Evolutionary conservation across 2,113 vertebrate genomes (phyloP).

Genomic region (Oncorhynchus kisutch): DNA sequence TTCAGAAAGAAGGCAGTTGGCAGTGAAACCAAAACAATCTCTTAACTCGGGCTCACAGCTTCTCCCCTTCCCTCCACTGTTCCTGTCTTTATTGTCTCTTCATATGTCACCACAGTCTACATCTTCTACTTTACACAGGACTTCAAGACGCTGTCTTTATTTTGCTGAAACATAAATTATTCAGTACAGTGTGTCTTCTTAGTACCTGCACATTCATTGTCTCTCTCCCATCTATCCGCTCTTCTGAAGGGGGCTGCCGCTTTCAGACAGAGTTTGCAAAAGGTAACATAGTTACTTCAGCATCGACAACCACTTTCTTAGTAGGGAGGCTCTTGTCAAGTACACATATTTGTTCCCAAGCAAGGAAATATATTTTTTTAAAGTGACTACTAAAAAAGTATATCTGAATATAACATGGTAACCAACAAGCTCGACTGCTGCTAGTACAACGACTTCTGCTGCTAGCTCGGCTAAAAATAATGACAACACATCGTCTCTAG

Average conservation of each 20-base stretch:
- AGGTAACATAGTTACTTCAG: constrained; percentile 79
- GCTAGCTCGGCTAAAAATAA: constrained; percentile 69
- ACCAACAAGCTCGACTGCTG: constrained; percentile 70
- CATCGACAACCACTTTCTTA: constrained; percentile 80
- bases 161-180: constrained; percentile 80
- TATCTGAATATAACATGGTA: constrained; percentile 73
- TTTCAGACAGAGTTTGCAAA: constrained; percentile 81
- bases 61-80: constrained; percentile 65
- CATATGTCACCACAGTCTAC: constrained; percentile 81
- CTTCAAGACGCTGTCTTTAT: constrained; percentile 79
- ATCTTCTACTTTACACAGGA: constrained; percentile 77
- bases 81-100: constrained; percentile 79
- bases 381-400: constrained; percentile 63
- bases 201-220: constrained; percentile 73
- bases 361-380: constrained; percentile 68
- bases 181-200: constrained; percentile 76
- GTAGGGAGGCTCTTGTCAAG: constrained; percentile 76
- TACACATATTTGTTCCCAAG: constrained; percentile 75
- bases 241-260: constrained; percentile 71
- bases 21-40: constrained; percentile 76
- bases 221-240: constrained; percentile 72
- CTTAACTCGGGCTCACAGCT: constrained; percentile 71
- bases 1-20: constrained; percentile 73
- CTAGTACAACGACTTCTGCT: constrained; percentile 70
- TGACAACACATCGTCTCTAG: constrained; percentile 59